Evolutionary conservation across 1,140 invertebrate species (phyloP).

Genomic region (Trypoxylus dichotomus): DNA sequence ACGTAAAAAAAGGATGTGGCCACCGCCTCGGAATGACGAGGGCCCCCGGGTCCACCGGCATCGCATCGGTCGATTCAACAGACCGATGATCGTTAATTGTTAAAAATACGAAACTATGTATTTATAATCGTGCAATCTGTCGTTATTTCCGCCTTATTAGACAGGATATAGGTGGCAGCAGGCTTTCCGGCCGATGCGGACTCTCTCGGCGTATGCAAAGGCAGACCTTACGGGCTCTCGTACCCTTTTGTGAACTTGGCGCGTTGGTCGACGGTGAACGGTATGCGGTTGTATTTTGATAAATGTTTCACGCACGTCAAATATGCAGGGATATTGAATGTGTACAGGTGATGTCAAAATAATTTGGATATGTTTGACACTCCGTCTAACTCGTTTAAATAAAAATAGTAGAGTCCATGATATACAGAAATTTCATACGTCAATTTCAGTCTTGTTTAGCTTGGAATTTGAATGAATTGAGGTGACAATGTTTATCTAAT

Average conservation of each 20-base stretch:
- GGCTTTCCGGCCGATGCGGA: constrained; percentile 35
- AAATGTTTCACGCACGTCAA: background rate
- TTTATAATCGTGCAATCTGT: constrained; percentile 38
- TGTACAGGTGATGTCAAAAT: too few relatives aligned
- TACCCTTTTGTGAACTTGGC: background rate
- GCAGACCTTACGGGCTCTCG: background rate
- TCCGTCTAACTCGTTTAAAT: too few relatives aligned
- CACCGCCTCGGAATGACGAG: constrained; percentile 10
- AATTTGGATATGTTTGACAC: too few relatives aligned
- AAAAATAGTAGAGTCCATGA: too few relatives aligned
- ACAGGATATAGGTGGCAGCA: constrained; percentile 42
- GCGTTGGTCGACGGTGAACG: background rate
- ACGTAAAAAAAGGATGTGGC: constrained; percentile 13
- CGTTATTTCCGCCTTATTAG: constrained; percentile 42
- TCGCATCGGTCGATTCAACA: too few relatives aligned
- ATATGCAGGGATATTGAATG: too few relatives aligned
- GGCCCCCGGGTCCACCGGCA: constrained; percentile 5
- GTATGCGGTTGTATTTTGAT: background rate
- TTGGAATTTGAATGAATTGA: too few relatives aligned
- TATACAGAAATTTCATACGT: too few relatives aligned
- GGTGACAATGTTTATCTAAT: too few relatives aligned
- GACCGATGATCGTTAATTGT: too few relatives aligned
- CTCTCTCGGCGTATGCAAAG: background rate
- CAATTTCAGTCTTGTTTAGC: too few relatives aligned
- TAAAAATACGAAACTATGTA: background rate